Conservation (phyloP, 2,797 vertebrate species). For the Manis javanica region DNA sequence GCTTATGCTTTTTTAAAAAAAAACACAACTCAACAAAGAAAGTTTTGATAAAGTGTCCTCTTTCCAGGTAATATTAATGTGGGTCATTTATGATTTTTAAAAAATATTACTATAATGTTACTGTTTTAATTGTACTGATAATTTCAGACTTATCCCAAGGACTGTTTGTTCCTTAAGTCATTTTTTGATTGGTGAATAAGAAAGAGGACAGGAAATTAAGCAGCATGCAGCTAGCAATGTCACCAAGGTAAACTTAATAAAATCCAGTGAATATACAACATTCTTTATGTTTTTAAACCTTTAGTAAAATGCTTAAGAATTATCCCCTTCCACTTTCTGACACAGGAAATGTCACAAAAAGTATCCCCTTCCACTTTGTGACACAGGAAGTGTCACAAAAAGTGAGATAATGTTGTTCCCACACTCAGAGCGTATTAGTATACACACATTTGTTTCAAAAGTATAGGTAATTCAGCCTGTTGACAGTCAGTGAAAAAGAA, state of each 20-base stretch:
- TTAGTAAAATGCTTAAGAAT: conserved; percentile 17
- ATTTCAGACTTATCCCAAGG: conserved; percentile 7
- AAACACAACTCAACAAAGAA: conserved; percentile 55
- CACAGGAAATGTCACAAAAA: neutral
- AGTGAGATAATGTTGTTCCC: neutral
- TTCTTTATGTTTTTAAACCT: neutral
- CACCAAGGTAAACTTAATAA: neutral
- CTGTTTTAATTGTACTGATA: conserved; percentile 26
- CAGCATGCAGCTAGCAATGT: neutral
- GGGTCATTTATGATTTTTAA: conserved; percentile 59
- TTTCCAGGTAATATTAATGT: conserved; percentile 57
- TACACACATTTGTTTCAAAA: neutral
- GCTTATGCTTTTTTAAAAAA: conserved; percentile 21
- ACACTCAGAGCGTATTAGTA: neutral
- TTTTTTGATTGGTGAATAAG: conserved; percentile 42
- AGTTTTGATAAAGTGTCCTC: conserved; percentile 7
- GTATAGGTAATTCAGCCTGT: neutral
- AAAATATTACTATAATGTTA: conserved; percentile 19
- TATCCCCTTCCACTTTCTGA: neutral
- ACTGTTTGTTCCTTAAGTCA: conserved; percentile 4
- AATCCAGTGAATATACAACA: conserved; percentile 10
- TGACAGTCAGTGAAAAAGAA: neutral
- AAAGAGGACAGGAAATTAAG: conserved; percentile 13
- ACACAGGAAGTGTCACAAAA: neutral
- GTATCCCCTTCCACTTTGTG: neutral